Conservation (phyloP, 2,113 vertebrate species). For the Opisthocomus hoazin region DNA sequence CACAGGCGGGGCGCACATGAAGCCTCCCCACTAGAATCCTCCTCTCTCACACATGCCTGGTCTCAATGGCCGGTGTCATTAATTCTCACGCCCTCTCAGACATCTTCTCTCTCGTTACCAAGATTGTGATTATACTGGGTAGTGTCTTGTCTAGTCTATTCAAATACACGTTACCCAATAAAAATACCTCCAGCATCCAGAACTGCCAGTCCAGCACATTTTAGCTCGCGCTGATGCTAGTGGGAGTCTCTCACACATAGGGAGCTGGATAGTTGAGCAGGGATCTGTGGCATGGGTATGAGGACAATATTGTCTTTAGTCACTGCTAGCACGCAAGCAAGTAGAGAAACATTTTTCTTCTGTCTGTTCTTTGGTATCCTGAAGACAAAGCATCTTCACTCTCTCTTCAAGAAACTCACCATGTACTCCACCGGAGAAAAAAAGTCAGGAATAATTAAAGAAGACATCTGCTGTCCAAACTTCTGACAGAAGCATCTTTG, state of each 20-base stretch:
- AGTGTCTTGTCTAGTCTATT: background rate
- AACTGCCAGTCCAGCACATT: background rate
- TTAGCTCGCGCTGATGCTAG: background rate
- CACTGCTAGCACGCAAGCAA: background rate
- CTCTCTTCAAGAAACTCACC: background rate
- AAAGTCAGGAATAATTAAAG: constrained; percentile 46
- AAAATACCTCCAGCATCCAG: background rate
- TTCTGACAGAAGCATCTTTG: constrained; percentile 19
- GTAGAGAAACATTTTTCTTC: background rate
- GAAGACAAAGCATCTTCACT: background rate
- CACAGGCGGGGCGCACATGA: background rate
- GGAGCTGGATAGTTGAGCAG: background rate
- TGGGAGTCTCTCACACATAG: background rate
- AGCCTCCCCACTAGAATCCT: background rate
- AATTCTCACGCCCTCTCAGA: background rate
- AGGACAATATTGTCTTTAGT: background rate
- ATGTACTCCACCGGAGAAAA: background rate
- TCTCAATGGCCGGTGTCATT: background rate
- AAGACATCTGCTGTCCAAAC: constrained; percentile 28
- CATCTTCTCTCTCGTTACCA: background rate
- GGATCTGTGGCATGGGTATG: background rate
- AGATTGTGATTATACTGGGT: background rate
- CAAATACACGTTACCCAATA: background rate
- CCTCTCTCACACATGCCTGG: background rate
- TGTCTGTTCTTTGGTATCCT: background rate